Evolutionary conservation across 2,113 vertebrate genomes (phyloP).

Genomic region (Strix uralensis): DNA sequence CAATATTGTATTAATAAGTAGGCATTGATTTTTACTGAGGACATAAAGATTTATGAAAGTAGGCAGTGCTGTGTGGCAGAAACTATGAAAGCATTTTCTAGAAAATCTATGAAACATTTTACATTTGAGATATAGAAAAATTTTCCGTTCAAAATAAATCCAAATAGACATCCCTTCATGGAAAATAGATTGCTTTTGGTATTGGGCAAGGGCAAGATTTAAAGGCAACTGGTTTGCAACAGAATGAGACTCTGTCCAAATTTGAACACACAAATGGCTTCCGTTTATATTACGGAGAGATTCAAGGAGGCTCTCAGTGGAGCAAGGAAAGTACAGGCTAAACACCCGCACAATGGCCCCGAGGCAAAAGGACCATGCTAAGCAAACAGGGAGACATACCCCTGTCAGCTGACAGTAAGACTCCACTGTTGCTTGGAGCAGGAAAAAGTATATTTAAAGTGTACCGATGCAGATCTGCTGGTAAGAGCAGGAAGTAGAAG

Average conservation of each 20-base stretch:
- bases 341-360: background rate
- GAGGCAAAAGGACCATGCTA: background rate
- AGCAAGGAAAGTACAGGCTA: background rate
- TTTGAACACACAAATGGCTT: background rate
- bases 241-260: background rate
- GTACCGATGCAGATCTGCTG: background rate
- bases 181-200: background rate
- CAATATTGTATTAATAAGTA: constrained; percentile 52
- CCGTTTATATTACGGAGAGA: background rate
- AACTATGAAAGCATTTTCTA: background rate
- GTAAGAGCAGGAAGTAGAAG: background rate
- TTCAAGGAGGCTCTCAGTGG: background rate
- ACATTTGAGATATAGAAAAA: background rate
- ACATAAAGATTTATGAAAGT: constrained; percentile 44
- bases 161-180: background rate
- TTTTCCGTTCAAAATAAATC: background rate
- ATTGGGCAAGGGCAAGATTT: background rate
- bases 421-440: background rate
- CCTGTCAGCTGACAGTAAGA: background rate
- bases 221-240: background rate
- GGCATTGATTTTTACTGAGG: constrained; percentile 54
- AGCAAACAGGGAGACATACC: background rate
- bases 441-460: background rate
- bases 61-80: background rate
- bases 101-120: constrained; percentile 23